Conservation (phyloP, 2,113 vertebrate species). For the Heterotilapia buettikoferi region DNA sequence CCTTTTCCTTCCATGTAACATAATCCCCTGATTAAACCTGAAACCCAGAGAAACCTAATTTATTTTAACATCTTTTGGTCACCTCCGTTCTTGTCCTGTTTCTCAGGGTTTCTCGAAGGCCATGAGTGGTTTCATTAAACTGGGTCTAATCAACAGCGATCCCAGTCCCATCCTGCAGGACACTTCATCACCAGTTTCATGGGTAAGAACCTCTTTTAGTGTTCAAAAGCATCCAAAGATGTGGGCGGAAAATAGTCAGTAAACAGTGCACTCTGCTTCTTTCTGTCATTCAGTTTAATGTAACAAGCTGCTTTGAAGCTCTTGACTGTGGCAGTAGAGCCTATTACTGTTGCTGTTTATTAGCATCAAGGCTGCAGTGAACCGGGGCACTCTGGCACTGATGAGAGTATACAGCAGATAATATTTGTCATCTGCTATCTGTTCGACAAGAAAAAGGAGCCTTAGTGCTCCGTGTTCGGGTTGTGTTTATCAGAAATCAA, state of each 20-base stretch:
- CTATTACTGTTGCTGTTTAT: constrained; percentile 3
- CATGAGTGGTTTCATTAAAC: constrained; percentile 82
- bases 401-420: not conserved
- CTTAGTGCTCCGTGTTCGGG: not conserved
- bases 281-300: not conserved
- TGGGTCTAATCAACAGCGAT: constrained; percentile 86
- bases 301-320: not conserved
- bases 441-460: not conserved
- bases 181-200: constrained; percentile 70
- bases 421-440: not conserved
- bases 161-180: constrained; percentile 71
- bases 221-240: not conserved
- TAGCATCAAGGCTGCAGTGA: constrained; percentile 23
- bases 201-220: constrained; percentile 73
- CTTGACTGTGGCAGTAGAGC: not conserved
- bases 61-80: not conserved
- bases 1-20: not conserved
- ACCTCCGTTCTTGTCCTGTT: not conserved
- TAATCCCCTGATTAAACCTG: not conserved
- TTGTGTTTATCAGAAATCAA: not conserved
- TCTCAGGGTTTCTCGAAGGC: constrained; percentile 85
- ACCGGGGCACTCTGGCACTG: not conserved
- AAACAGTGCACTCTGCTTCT: not conserved
- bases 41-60: not conserved
- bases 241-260: not conserved